These are phyloP conservation scores for Pristionchus fissidentatus DNA, from an alignment of 2,888 invertebrate species.

Conservation along the genomic window DNA sequence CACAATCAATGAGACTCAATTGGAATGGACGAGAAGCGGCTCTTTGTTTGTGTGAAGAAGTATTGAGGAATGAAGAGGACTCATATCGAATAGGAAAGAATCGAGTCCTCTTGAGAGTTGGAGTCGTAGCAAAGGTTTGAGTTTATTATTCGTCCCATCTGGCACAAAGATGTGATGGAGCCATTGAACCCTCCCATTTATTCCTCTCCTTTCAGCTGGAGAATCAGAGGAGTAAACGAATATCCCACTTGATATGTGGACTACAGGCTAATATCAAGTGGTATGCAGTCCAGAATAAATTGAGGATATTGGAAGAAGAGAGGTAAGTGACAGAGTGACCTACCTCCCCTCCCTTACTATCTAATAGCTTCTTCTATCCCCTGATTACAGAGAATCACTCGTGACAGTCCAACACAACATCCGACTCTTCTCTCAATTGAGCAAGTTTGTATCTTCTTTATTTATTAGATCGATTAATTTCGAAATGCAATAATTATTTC, in stretches of 20 bases:
- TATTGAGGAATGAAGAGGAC: conserved; percentile 47
- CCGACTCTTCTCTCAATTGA: conserved; percentile 55
- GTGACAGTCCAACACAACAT: conserved; percentile 68
- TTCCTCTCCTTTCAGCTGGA: conserved; percentile 52
- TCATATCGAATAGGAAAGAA: conserved; percentile 69
- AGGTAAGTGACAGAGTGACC: conserved; percentile 50
- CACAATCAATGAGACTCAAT: conserved; percentile 35
- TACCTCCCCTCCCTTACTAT: too few species aligned
- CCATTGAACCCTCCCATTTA: conserved; percentile 26
- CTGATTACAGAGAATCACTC: conserved; percentile 60
- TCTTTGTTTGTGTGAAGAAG: conserved; percentile 44
- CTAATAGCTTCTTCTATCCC: neutral
- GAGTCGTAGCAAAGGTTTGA: conserved; percentile 70
- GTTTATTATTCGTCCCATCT: conserved; percentile 27
- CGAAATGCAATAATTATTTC: neutral
- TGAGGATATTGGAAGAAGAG: conserved; percentile 50
- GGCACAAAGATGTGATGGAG: neutral
- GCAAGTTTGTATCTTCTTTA: conserved; percentile 32
- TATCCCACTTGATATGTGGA: conserved; percentile 56
- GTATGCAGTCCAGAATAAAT: conserved; percentile 57
- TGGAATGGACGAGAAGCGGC: conserved; percentile 45
- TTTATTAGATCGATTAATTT: neutral
- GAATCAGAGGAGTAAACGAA: conserved; percentile 52
- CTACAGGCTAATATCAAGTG: conserved; percentile 70
- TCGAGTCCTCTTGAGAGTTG: conserved; percentile 71